Conservation (phyloP, 1,140 invertebrate genomes). For the Drosophila ironensis region DNA sequence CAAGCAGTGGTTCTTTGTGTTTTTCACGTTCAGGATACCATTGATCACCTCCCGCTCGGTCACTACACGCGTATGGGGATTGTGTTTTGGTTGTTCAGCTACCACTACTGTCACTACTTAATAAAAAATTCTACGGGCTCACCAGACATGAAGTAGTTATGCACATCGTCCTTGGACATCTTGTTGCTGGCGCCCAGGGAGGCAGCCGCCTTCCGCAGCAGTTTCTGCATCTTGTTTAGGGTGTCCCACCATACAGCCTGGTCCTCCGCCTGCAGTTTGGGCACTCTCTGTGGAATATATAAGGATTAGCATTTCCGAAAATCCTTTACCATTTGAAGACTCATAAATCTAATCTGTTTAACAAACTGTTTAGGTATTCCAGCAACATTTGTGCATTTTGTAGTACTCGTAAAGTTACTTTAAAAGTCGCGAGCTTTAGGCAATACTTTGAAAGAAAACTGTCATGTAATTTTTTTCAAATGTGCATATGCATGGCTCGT, state of each 20-base stretch:
- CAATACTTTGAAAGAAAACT: no score
- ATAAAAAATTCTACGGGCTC: constrained; percentile 46
- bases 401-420: no score
- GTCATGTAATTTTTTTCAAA: no score
- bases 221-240: constrained; percentile 95
- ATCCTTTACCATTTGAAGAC: no score
- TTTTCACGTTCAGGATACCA: constrained; percentile 95
- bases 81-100: constrained; percentile 5
- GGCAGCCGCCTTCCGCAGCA: constrained; percentile 94
- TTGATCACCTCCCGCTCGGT: constrained; percentile 99
- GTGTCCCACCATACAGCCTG: constrained; percentile 99
- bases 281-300: constrained; percentile 91
- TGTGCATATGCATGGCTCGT: no score
- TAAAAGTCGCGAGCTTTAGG: no score
- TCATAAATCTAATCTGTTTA: no score
- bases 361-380: no score
- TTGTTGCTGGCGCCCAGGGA: constrained; percentile 92
- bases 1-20: constrained; percentile 98
- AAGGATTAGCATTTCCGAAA: no score
- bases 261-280: constrained; percentile 97
- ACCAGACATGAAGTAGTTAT: constrained; percentile 99
- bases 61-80: constrained; percentile 85
- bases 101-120: constrained; percentile 16
- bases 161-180: constrained; percentile 96
- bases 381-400: no score